phyloP scores from a whole-genome alignment of 2,797 vertebrate species.

The Cygnus olor region DNA sequence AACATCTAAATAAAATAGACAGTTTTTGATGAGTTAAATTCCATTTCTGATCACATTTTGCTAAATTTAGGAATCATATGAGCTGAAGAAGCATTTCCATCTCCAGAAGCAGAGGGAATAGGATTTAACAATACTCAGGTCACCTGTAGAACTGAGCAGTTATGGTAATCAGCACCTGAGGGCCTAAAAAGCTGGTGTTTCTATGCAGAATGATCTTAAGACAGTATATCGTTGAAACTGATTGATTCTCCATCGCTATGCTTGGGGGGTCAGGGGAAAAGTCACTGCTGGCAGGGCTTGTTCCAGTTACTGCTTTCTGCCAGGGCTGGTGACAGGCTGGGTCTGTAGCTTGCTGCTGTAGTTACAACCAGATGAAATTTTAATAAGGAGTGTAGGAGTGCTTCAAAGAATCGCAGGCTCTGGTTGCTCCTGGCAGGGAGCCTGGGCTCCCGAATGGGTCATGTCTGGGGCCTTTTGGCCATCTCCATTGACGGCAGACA shows the following conservation, averaged over 20 bases:
- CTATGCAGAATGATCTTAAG: background rate
- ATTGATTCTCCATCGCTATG: background rate
- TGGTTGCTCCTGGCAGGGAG: rapidly evolving
- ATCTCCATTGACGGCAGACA: background rate
- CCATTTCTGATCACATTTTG: background rate
- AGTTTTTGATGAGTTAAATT: background rate
- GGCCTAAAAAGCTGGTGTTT: background rate
- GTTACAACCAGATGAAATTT: background rate
- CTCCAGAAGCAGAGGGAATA: background rate
- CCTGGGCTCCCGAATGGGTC: rapidly evolving
- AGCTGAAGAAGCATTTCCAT: background rate
- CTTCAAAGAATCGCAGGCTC: background rate
- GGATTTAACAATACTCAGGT: background rate
- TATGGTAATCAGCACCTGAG: background rate
- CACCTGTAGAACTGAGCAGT: background rate
- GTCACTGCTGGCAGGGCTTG: background rate
- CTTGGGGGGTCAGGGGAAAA: background rate
- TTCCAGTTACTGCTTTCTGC: background rate
- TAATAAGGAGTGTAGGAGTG: background rate
- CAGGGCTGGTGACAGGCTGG: background rate
- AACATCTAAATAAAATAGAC: background rate
- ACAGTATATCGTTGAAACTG: background rate
- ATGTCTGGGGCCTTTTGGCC: background rate
- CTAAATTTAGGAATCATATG: background rate
- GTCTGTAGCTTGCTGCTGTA: background rate